Evolutionary conservation across 2,113 vertebrate genomes (phyloP), one percentile per base, ranked within the genome.

Genomic region (Nymphicus hollandicus): DNA sequence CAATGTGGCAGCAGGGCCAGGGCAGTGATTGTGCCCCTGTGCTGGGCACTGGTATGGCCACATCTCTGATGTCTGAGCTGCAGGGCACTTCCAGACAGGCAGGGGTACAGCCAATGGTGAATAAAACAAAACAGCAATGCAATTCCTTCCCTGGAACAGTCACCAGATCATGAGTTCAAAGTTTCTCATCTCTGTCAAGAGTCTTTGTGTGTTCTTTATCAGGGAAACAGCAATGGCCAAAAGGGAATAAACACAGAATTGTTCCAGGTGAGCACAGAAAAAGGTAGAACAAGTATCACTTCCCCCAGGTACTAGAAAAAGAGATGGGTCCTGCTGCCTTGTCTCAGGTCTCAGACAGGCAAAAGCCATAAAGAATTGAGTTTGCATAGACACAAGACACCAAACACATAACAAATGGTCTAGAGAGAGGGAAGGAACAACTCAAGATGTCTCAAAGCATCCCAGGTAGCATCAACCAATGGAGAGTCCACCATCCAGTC

Each of bases 51-150:
- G 35, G n/a, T 41, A 43, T 17, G 41, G 63, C 33, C 56, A 16
- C 33, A 35, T 16, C 33, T 58, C 24, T 31, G 43, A 19, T 35
- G 50, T 37, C 52, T 60, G 52, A 72, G 72, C 29, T 43, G 17
- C 56, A 64, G 19, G 17, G 29, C 35, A 78, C 12, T 64, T 58
- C 24, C 5, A 18, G 37, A 44, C 0, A 0, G 31, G 35, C 35
- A 83, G 39, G 52, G 4, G 13, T 9, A 66, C 10, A 13, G 65
- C 11, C 44, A 31, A 22, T 6, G 31, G 35, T 6, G 14, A 79
- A 49, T 14, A 35, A 66, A 50, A 55, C 31, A 55, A n/a, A 55
- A 29, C 16, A 79, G 29, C 29, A 31, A 18, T 5, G 7, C 15
- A 27, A 14, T 43, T 46, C 7, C 56, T 66, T 72, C 79, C 39